Percentiles rank a stretch among this genome's conserved stretches.
These are phyloP conservation scores for Syrmaticus mikado DNA, from an alignment of 2,113 vertebrate genomes.

Conservation along the genomic window DNA sequence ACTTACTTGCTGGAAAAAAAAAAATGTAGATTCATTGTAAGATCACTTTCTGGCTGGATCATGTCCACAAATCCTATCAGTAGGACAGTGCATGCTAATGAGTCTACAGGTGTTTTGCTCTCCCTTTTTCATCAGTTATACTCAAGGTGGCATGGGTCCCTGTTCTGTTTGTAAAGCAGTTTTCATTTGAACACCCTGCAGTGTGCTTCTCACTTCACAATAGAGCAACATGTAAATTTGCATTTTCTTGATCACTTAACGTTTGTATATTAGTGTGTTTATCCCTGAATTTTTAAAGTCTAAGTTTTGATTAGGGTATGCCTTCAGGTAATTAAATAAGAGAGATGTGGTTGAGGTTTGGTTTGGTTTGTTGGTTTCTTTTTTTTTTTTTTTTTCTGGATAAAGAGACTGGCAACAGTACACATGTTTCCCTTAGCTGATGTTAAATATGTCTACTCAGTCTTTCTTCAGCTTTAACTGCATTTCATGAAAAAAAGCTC, in stretches of 20 bases:
- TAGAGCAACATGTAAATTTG: not conserved
- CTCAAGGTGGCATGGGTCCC: not conserved
- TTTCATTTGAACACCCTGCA: not conserved
- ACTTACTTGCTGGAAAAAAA: not conserved
- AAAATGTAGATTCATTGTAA: not conserved
- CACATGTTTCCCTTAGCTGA: not conserved
- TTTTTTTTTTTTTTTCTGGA: not conserved
- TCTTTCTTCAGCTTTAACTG: not conserved
- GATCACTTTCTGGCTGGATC: not conserved
- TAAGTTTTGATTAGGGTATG: not conserved
- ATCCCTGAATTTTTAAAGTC: not conserved
- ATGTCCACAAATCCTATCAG: not conserved
- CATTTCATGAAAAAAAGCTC: not conserved
- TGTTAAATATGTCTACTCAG: not conserved
- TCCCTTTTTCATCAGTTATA: not conserved
- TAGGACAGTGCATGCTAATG: not conserved
- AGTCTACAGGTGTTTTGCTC: not conserved
- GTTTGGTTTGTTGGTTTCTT: not conserved
- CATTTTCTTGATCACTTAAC: not conserved
- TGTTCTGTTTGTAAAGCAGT: not conserved
- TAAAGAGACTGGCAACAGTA: not conserved
- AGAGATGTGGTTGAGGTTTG: not conserved
- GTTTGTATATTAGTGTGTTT: not conserved
- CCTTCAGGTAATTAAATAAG: not conserved
- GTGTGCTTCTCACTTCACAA: not conserved